Evolutionary conservation across 2,888 invertebrate genomes (phyloP), one percentile per base, ranked within the genome.

Genomic region (Amblyjoppa fuscipennis): DNA sequence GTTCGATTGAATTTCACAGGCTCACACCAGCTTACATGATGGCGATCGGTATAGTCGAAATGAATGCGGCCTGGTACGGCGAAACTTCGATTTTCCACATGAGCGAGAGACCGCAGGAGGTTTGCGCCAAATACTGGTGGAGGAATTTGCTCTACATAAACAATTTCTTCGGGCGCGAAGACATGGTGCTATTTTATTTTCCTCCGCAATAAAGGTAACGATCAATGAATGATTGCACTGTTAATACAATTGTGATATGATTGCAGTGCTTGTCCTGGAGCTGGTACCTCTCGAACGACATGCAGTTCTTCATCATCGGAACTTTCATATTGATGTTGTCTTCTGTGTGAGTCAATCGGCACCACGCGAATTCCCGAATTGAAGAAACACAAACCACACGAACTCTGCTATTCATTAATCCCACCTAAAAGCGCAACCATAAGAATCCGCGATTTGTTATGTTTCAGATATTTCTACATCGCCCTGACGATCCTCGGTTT

Each of bases 71-170:
- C 0, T 94, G 93, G 89, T 93, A 94, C 75, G 91, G 90, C 2
- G 90, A 94, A 75, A 92, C 92, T 0, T 94, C 95, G 5, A 90
- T 93, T 25, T 93, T 95, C 85, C 89, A 93, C 81, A 90, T 93
- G 70, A 88, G 87, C 13, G 95, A 95, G 88, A 89, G 90, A 25
- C 91, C 93, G 7, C 93, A 95, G 31, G 91, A 92, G 0, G 85
- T 90, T n/a, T 95, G 95, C 87, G 90, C 93, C 1, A 94, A 94
- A 85, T 95, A 95, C 87, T 95, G 95, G 95, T 95, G 95, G 95
- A 92, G 95, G 86, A 95, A 95, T 90, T 66, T 95, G 3, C 89
- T 95, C 2, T 95, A 95, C 88, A 95, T 95, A 64, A 95, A 95
- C 89, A 95, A 95, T 91, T 90, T 95, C 2, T 95, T 91, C 85